Base-by-base conservation (phyloP, 2,888 invertebrate species). In the Archips crataeganus region DNA sequence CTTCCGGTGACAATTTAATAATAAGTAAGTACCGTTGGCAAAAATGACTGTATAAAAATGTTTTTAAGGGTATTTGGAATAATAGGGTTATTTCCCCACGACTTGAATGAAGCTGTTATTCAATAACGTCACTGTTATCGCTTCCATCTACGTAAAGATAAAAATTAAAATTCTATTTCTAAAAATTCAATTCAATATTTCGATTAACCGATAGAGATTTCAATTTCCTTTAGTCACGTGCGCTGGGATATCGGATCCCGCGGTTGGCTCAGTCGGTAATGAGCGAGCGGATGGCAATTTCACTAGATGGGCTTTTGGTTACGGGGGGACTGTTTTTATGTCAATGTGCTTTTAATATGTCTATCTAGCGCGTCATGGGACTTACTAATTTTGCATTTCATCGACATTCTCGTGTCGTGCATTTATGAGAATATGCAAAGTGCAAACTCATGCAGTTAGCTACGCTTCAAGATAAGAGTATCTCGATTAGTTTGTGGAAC, bases 151-250 rank as follows among this genome's bases (percentile, higher is more conserved):
- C 34, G 34, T 42, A 36, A n/a, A n/a, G 51, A 60, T 49, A 64
- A 59, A 65, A 88, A 90, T 88, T 90, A 88, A 88, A 88, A 74
- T 71, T 65, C 69, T 69, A 77, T 86, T 86, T 86, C 86, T 82
- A 83, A 85, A 85, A 86, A 83, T 77, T 84, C 82, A 83, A 90
- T 92, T 90, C 83, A 90, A 90, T 92, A 92, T 92, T 92, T 90
- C 92, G 91, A 94, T 94, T 89, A 93, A 88, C 89, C 90, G 93
- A 93, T 93, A 92, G 93, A 92, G 91, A 90, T 94, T 94, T 94
- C 94, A 94, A 94, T 94, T 94, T 94, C 93, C 93, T 87, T 89
- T 87, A 91, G 93, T 93, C 93, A 94, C 93, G 92, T 91, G 93
- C 91, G 85, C 85, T 78, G 88, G 90, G 91, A 91, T 92, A 93